Percentiles rank a stretch among this genome's conserved stretches.
Evolutionary conservation across 2,113 vertebrate species (phyloP).

Genomic region (Larimichthys crocea): DNA sequence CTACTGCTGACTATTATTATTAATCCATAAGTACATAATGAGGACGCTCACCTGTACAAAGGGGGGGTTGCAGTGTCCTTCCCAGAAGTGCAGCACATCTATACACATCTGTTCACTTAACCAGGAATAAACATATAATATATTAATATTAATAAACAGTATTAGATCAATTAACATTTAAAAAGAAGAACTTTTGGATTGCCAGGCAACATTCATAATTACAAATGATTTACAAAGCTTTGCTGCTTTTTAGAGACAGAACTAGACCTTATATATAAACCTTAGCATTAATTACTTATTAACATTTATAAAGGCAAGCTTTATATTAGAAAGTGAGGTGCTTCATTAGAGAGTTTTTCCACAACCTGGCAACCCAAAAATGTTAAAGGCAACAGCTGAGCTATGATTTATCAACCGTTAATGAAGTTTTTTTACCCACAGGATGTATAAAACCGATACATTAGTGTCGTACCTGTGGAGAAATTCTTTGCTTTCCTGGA

Average conservation of each 20-base stretch:
- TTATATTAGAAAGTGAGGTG: not conserved
- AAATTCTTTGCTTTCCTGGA: not conserved
- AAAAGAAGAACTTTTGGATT: not conserved
- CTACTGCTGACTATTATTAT: constrained; percentile 1
- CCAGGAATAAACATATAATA: not conserved
- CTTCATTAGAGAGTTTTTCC: not conserved
- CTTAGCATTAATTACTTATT: not conserved
- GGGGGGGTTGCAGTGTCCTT: not conserved
- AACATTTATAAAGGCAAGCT: not conserved
- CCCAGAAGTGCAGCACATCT: not conserved
- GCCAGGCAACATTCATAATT: not conserved
- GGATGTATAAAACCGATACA: not conserved
- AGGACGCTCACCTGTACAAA: not conserved
- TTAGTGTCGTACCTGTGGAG: not conserved
- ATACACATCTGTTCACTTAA: not conserved
- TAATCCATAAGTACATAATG: not conserved
- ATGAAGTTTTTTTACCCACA: not conserved
- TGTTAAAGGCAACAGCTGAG: not conserved
- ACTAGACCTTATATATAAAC: not conserved
- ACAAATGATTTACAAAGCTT: not conserved
- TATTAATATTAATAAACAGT: not conserved
- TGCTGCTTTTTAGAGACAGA: not conserved
- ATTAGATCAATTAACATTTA: not conserved
- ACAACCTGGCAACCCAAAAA: not conserved
- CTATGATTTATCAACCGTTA: not conserved